A percentile compares a stretch with the other conserved stretches of the same genome.
These are phyloP conservation scores for Antheraea pernyi DNA, from an alignment of 1,140 invertebrate genomes.

Conservation along the genomic window DNA sequence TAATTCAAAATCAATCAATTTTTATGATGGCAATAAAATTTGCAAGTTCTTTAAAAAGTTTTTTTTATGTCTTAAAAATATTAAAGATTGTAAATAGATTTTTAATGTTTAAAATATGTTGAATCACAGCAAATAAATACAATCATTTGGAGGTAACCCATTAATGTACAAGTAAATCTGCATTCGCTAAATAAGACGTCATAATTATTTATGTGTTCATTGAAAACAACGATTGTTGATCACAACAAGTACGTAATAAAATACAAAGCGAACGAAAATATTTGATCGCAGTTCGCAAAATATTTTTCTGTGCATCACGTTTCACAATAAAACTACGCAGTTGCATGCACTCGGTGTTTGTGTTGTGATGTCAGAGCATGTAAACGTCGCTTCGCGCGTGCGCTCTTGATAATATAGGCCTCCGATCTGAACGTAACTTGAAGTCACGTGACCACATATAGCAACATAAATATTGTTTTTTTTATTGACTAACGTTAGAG, in stretches of 20 bases:
- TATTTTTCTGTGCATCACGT: conserved; percentile 23
- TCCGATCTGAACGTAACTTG: conserved; percentile 17
- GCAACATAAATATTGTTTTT: no score
- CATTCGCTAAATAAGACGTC: not conserved
- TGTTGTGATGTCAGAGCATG: conserved; percentile 19
- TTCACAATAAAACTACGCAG: conserved; percentile 43
- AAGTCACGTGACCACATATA: conserved; percentile 9
- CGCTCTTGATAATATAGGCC: conserved; percentile 28
- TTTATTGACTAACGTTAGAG: no score
- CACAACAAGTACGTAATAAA: not conserved
- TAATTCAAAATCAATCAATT: no score
- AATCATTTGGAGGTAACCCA: no score
- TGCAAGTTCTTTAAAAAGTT: not conserved
- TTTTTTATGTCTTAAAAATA: no score
- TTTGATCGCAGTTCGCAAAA: conserved; percentile 7
- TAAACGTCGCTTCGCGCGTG: not conserved
- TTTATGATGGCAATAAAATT: not conserved
- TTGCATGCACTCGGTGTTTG: conserved; percentile 23
- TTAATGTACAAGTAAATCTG: no score
- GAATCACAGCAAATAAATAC: no score
- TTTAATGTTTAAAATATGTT: no score
- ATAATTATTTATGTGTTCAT: not conserved
- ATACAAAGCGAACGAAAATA: not conserved
- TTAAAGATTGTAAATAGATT: no score
- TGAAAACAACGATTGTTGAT: not conserved